phyloP scores from a whole-genome alignment of 1,140 invertebrate species.

The Monochamus saltuarius region DNA sequence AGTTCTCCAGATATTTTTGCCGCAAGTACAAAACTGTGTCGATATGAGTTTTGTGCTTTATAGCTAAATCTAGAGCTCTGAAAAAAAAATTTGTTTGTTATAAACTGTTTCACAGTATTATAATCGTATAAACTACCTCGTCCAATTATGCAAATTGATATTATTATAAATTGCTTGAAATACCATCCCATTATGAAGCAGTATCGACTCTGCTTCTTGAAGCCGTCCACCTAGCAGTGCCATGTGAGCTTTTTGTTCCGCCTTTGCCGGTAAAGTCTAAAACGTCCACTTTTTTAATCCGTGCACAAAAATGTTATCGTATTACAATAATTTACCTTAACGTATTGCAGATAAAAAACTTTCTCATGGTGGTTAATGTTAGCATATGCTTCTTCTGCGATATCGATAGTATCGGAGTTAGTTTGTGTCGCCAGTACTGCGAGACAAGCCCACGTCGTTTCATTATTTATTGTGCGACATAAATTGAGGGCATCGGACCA shows the following conservation, averaged over 20 bases:
- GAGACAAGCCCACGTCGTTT: constrained; percentile 85
- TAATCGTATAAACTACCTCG: constrained; percentile 66
- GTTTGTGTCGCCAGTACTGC: constrained; percentile 82
- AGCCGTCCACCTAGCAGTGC: constrained; percentile 76
- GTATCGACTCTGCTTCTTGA: constrained; percentile 78
- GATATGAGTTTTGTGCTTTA: constrained; percentile 76
- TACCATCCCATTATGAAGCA: constrained; percentile 75
- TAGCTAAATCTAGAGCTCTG: constrained; percentile 81
- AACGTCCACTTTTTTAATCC: constrained; percentile 16
- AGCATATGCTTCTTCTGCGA: constrained; percentile 92
- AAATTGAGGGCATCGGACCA: constrained; percentile 78
- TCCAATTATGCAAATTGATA: constrained; percentile 84
- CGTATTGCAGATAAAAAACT: constrained; percentile 84
- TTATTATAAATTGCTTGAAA: constrained; percentile 79
- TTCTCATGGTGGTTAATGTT: constrained; percentile 88
- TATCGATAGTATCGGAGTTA: constrained; percentile 67
- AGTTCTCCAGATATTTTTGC: constrained; percentile 70
- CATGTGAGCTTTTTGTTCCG: constrained; percentile 75
- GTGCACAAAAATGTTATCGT: too few relatives aligned
- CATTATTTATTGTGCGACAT: constrained; percentile 79
- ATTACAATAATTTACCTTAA: constrained; percentile 61
- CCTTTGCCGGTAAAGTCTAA: constrained; percentile 57
- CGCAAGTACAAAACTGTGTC: constrained; percentile 78
- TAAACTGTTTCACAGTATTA: neutral
- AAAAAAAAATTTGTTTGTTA: constrained; percentile 29